Conservation (phyloP, 2,113 vertebrate species). For the Castor canadensis region DNA sequence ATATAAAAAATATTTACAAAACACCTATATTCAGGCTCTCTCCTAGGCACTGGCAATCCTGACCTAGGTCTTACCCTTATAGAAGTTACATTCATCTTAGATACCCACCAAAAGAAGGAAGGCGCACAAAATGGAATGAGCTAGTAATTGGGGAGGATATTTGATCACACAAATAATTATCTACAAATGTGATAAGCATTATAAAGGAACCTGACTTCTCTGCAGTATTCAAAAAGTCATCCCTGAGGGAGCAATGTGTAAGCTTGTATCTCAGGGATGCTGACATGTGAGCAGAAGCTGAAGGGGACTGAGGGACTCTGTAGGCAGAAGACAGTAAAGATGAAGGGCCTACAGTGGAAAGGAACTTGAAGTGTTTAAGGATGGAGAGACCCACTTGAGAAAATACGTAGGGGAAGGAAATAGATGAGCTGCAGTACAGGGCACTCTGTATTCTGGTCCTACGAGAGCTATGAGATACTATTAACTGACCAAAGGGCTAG, state of each 20-base stretch:
- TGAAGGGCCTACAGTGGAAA: neutral
- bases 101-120: neutral
- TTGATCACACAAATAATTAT: neutral
- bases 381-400: neutral
- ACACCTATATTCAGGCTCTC: neutral
- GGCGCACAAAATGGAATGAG: neutral
- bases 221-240: neutral
- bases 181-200: neutral
- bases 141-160: neutral
- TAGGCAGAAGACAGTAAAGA: neutral
- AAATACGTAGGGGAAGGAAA: neutral
- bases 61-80: neutral
- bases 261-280: neutral
- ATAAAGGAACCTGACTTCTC: neutral
- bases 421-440: neutral
- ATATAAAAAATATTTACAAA: slow-evolving; percentile 6
- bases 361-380: neutral
- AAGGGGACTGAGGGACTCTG: neutral
- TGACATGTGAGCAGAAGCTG: neutral
- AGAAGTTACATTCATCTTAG: neutral
- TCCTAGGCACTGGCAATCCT: neutral
- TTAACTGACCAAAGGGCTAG: neutral
- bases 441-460: neutral
- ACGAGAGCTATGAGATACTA: neutral
- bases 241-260: neutral